Evolutionary conservation across 2,797 vertebrate species (phyloP).

Genomic region (Rhinichthys osculus): DNA sequence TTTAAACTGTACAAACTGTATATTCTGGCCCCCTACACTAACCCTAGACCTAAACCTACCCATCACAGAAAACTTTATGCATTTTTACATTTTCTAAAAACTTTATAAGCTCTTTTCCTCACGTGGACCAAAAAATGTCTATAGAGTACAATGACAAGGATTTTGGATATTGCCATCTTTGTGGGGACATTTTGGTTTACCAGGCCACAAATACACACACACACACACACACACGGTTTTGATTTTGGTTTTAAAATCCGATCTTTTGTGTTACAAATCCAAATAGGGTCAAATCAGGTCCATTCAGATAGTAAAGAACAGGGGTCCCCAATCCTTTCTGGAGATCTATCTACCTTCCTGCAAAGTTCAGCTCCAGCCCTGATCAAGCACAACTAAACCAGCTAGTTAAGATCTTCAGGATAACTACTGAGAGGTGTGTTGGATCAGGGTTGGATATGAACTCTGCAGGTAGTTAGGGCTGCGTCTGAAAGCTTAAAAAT

Average conservation of each 20-base stretch:
- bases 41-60: too few relatives aligned
- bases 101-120: too few relatives aligned
- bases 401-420: background rate
- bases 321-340: background rate
- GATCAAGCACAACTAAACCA: background rate
- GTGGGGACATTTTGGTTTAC: background rate
- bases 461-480: background rate
- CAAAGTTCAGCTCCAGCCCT: background rate
- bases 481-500: background rate
- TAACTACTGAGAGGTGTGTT: background rate
- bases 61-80: too few relatives aligned
- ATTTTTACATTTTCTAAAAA: too few relatives aligned
- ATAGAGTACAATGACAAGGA: too few relatives aligned
- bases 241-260: background rate
- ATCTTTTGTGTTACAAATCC: background rate
- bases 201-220: background rate
- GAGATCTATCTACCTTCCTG: too few relatives aligned
- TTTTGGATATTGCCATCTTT: background rate
- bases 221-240: constrained; percentile 29
- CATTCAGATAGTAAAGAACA: background rate
- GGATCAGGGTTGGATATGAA: background rate
- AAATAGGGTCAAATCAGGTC: background rate
- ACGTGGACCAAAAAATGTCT: too few relatives aligned
- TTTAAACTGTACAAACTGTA: too few relatives aligned
- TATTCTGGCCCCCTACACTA: too few relatives aligned